A percentile compares a stretch with the other conserved stretches of the same genome.
Evolutionary conservation across 2,113 vertebrate genomes (phyloP).

Genomic region (Tringa solitaria): DNA sequence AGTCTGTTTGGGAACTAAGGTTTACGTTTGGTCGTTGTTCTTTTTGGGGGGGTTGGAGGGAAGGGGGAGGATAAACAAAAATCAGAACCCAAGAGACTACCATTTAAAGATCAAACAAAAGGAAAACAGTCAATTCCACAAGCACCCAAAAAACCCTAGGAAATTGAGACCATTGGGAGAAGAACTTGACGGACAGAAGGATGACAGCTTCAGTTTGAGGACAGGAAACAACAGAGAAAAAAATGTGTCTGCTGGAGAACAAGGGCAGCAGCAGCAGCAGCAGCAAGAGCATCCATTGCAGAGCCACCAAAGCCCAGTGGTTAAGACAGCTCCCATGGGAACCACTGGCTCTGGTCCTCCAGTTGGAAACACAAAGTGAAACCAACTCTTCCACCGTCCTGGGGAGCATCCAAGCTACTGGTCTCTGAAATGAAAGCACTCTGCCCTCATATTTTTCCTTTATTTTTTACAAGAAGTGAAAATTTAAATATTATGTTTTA

Average conservation of each 20-base stretch:
- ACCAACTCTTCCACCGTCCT: not conserved
- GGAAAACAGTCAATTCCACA: not conserved
- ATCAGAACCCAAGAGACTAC: not conserved
- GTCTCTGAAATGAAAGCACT: not conserved
- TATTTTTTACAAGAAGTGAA: not conserved
- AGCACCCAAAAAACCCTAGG: not conserved
- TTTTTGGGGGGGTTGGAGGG: not conserved
- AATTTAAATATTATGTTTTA: not conserved
- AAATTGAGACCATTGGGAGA: not conserved
- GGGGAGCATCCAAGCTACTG: not conserved
- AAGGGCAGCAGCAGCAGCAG: not conserved
- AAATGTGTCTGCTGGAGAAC: not conserved
- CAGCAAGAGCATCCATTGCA: not conserved
- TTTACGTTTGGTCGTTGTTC: not conserved
- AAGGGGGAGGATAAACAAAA: not conserved
- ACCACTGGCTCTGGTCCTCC: not conserved
- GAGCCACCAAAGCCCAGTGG: not conserved
- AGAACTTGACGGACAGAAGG: not conserved
- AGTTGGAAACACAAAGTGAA: not conserved
- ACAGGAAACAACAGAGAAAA: not conserved
- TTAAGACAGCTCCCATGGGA: not conserved
- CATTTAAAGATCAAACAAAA: not conserved
- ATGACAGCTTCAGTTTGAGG: not conserved
- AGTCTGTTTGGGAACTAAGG: not conserved
- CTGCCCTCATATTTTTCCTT: not conserved